Conservation (phyloP, 2,797 vertebrate genomes). For the Lagocephalus sceleratus region DNA sequence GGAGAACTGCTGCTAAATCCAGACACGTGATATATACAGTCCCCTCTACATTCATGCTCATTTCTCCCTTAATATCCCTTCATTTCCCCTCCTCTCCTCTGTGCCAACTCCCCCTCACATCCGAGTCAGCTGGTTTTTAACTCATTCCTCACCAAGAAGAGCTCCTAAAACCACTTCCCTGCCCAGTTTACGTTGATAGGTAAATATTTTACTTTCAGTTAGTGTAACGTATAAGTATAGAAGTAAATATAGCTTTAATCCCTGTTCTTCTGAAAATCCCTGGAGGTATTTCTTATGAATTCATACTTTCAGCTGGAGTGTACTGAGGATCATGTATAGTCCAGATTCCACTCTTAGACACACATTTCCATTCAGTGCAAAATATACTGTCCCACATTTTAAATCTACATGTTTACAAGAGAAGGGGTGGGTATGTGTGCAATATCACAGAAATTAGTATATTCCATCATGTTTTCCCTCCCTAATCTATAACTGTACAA, state of each 20-base stretch:
- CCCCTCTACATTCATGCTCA: conserved; percentile 57
- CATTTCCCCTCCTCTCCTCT: conserved; percentile 60
- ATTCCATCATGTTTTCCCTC: background rate
- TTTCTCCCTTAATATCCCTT: conserved; percentile 69
- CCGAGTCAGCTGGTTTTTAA: conserved; percentile 59
- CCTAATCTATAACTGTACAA: background rate
- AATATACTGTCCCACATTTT: conserved; percentile 26
- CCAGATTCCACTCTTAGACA: conserved; percentile 8
- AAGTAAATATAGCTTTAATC: conserved; percentile 40
- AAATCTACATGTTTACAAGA: conserved; percentile 4
- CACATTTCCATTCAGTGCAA: conserved; percentile 10
- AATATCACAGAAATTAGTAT: background rate
- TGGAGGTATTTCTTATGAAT: conserved; percentile 29
- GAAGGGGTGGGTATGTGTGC: background rate
- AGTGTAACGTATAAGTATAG: too few relatives aligned
- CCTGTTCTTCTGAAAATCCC: conserved; percentile 11
- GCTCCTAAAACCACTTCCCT: conserved; percentile 8
- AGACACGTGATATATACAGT: conserved; percentile 65
- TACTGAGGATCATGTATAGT: conserved; percentile 25
- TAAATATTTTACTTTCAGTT: conserved; percentile 23
- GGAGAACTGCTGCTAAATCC: conserved; percentile 58
- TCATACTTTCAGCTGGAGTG: conserved; percentile 42
- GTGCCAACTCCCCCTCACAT: conserved; percentile 52
- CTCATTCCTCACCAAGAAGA: conserved; percentile 52
- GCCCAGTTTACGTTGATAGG: conserved; percentile 18